A percentile compares a stretch with the other conserved stretches of the same genome.
These are phyloP conservation scores for Uria lomvia DNA, from an alignment of 2,113 vertebrate species.

Conservation along the genomic window DNA sequence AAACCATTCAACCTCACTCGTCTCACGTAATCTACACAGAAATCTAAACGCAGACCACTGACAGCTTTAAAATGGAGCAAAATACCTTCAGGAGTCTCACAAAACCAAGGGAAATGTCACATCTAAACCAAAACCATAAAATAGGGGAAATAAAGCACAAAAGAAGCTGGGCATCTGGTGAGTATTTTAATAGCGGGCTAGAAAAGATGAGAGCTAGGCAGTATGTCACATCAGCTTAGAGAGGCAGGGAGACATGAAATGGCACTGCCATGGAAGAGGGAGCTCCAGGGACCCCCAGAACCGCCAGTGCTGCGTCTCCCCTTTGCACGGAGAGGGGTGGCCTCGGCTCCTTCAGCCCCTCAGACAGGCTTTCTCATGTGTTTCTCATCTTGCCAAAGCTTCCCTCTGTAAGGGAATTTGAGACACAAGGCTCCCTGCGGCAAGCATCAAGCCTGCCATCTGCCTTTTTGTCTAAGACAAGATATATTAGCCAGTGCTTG, in stretches of 20 bases:
- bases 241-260: not conserved
- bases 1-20: not conserved
- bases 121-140: constrained; percentile 11
- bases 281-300: not conserved
- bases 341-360: not conserved
- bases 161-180: not conserved
- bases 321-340: accelerated
- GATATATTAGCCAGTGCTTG: not conserved
- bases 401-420: not conserved
- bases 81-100: constrained; percentile 27
- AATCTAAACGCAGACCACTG: constrained; percentile 14
- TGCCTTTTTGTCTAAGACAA: not conserved
- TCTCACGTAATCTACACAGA: constrained; percentile 29
- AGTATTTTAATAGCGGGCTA: not conserved
- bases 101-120: constrained; percentile 7
- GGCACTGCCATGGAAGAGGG: not conserved
- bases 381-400: not conserved
- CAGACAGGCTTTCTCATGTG: not conserved
- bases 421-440: not conserved
- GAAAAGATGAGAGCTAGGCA: not conserved
- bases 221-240: not conserved
- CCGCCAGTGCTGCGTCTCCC: accelerated
- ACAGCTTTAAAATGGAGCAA: constrained; percentile 39
- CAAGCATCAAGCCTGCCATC: not conserved
- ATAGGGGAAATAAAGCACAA: not conserved